Base-by-base conservation (phyloP, 2,888 invertebrate genomes). In the Merodon equestris region DNA sequence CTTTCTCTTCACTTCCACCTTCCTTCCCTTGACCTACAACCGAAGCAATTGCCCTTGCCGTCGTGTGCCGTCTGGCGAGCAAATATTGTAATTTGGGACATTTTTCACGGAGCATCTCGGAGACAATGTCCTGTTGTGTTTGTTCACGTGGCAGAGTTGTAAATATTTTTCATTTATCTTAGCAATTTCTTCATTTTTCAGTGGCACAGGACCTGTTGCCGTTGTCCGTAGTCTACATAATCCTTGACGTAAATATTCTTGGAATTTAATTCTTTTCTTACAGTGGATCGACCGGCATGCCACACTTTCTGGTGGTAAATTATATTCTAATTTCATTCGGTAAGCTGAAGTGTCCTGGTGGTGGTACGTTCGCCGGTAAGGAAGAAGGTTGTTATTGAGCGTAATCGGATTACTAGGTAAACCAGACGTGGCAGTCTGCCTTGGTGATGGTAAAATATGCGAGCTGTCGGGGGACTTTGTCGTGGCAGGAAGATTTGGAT, bases 261-360 rank as follows among this genome's bases (percentile, higher is more conserved):
- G 38, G 60, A 60, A 60, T 60, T 47, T 34, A 14, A 17, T 47
- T 60, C 18, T 17, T 44, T 40, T 19, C 17, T 13, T 44, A 3
- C 36, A 27, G 7, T 13, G 9, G 10, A 9, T 19, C 19, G 3
- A 14, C 13, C 38, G 40, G 38, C 10, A n/a, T 38, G 51, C 34
- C 67, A 50, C 58, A 50, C 57, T 57, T 67, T 19, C 48, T 14
- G 47, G 36, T 17, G 79, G 79, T 79, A 79, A 79, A 79, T 79
- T 68, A 66, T 79, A 74, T 70, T 70, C 68, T 74, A 79, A 79
- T 79, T 79, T 79, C 64, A 67, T 79, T 64, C 74, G 74, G 68
- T 79, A 79, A 79, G 79, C 64, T 64, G 48, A 47, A 44, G 36
- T 53, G 27, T 14, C 54, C 42, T 38, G 54, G 66, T 51, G 60